Evolutionary conservation across 2,113 vertebrate genomes (phyloP).

Genomic region (Ctenomys sociabilis): DNA sequence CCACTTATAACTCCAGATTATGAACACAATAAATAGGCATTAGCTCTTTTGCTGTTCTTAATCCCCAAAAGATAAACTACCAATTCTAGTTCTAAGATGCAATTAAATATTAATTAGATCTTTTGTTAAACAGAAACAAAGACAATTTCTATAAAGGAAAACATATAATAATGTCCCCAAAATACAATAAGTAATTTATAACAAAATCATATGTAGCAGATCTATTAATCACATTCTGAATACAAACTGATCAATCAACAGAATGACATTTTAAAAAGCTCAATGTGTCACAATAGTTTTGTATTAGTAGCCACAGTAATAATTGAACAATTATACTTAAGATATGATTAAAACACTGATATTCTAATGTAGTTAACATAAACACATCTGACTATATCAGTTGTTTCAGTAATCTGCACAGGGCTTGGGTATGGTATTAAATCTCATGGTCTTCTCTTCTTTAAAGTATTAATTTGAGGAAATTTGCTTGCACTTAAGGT

Average conservation of each 20-base stretch:
- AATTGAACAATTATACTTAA: background rate
- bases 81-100: no score
- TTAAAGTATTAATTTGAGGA: background rate
- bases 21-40: no score
- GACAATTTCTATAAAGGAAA: no score
- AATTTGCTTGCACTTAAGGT: background rate
- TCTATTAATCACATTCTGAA: constrained; percentile 29
- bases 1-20: no score
- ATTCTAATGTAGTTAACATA: background rate
- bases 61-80: no score
- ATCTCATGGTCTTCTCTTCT: background rate
- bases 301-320: background rate
- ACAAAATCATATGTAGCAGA: background rate
- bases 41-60: no score
- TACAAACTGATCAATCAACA: background rate
- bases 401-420: background rate
- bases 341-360: background rate
- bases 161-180: background rate
- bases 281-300: background rate
- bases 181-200: constrained; percentile 37
- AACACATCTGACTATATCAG: background rate
- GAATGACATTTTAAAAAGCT: background rate
- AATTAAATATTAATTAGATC: no score
- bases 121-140: no score
- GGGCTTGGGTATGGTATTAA: background rate